Evolutionary conservation across 2,888 invertebrate species (phyloP).

Genomic region (Tromatobia lineatoria): DNA sequence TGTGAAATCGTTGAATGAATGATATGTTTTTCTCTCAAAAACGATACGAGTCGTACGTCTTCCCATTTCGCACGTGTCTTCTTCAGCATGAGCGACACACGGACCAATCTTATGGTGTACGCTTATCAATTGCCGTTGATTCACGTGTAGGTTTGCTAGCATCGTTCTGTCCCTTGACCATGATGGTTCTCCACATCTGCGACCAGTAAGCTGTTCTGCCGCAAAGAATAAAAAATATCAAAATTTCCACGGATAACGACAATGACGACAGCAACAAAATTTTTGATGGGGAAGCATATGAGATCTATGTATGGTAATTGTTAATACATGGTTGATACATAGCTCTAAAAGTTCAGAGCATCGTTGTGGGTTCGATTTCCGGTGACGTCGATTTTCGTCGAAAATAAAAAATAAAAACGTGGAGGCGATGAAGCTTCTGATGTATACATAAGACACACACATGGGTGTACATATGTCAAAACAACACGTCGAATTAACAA

Average conservation of each 20-base stretch:
- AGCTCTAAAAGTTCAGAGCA: too few relatives aligned
- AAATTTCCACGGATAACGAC: constrained; percentile 26
- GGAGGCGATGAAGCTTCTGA: too few relatives aligned
- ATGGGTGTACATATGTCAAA: too few relatives aligned
- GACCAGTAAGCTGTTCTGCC: constrained; percentile 70
- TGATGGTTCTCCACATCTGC: constrained; percentile 69
- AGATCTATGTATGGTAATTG: constrained; percentile 68
- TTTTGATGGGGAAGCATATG: constrained; percentile 66
- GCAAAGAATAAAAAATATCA: constrained; percentile 65
- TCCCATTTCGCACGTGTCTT: constrained; percentile 69
- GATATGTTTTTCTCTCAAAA: too few relatives aligned
- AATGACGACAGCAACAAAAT: constrained; percentile 44
- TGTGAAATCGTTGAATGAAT: too few relatives aligned
- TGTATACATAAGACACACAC: too few relatives aligned
- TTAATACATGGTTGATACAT: background rate
- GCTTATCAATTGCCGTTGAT: constrained; percentile 69
- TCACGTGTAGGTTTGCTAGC: constrained; percentile 69
- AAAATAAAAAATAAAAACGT: too few relatives aligned
- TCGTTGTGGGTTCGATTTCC: too few relatives aligned
- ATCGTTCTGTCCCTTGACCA: constrained; percentile 70
- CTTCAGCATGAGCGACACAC: constrained; percentile 58
- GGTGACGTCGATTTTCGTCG: too few relatives aligned
- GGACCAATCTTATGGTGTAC: constrained; percentile 67
- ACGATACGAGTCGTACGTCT: constrained; percentile 62
- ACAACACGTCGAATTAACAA: too few relatives aligned